Conservation (phyloP, 2,888 invertebrate species). For the Apodemia hepburni region DNA sequence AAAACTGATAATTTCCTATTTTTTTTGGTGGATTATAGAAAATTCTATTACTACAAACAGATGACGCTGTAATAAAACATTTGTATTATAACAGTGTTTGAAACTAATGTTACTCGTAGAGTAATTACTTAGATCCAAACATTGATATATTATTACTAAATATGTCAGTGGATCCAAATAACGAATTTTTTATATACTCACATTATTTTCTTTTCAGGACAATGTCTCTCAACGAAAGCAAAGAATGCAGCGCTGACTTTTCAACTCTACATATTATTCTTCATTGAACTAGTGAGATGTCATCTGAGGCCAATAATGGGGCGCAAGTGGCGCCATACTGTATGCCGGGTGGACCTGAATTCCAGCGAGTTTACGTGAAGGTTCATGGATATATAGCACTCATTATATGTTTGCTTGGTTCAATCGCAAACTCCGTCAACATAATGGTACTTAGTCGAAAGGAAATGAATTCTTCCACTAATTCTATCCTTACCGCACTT, state of each 20-base stretch:
- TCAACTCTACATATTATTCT: not conserved
- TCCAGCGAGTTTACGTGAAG: conserved; percentile 82
- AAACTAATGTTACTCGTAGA: too few relatives aligned
- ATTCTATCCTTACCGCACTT: conserved; percentile 93
- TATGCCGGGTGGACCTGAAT: conserved; percentile 76
- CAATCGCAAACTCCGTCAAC: conserved; percentile 93
- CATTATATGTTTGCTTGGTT: conserved; percentile 93
- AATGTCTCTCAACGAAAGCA: conserved; percentile 14
- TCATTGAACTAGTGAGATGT: conserved; percentile 27
- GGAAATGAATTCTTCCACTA: conserved; percentile 95
- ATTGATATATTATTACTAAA: too few relatives aligned
- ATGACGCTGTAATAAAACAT: too few relatives aligned
- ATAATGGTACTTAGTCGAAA: conserved; percentile 93
- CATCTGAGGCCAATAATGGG: conserved; percentile 34
- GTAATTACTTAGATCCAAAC: too few relatives aligned
- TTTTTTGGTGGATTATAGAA: too few relatives aligned
- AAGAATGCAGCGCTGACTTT: conserved; percentile 1
- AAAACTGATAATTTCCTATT: too few relatives aligned
- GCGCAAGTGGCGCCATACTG: conserved; percentile 59
- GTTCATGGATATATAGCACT: conserved; percentile 93
- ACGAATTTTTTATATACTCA: not conserved
- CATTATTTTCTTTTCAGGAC: conserved; percentile 20
- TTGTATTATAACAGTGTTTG: too few relatives aligned
- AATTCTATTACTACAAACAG: too few relatives aligned
- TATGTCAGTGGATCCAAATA: too few relatives aligned